Conservation (phyloP, 2,888 invertebrate species). For the Nemoura dubitans region DNA sequence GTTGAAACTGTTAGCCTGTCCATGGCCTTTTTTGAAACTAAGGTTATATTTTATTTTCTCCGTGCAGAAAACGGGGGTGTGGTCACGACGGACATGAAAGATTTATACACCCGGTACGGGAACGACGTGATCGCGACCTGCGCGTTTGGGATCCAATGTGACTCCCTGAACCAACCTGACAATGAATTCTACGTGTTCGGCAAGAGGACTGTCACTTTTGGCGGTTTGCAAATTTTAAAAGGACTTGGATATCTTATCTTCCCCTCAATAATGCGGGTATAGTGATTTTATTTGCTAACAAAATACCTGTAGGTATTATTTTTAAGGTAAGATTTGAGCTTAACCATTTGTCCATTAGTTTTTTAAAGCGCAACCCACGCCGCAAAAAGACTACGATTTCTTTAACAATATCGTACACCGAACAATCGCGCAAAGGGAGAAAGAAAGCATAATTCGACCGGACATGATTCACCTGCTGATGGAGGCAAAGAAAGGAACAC, state of each 20-base stretch:
- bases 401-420: neutral
- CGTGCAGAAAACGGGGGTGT: neutral
- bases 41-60: too few relatives aligned
- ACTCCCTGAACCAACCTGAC: conserved; percentile 64
- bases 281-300: neutral
- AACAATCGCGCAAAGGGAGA: conserved; percentile 14
- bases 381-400: neutral
- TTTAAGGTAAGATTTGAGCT: neutral
- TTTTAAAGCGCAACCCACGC: neutral
- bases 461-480: conserved; percentile 33
- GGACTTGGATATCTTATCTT: conserved; percentile 47
- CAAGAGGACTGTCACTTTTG: conserved; percentile 50
- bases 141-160: conserved; percentile 66
- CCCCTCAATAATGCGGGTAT: conserved; percentile 42
- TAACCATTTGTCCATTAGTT: neutral
- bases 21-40: too few relatives aligned
- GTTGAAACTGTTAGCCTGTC: too few relatives aligned
- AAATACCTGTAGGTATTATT: neutral
- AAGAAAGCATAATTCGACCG: conserved; percentile 13
- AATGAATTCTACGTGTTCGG: conserved; percentile 66
- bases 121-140: conserved; percentile 69
- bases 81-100: conserved; percentile 60
- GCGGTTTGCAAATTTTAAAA: conserved; percentile 41
- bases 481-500: conserved; percentile 8
- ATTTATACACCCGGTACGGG: conserved; percentile 64